Percentiles rank a stretch among this genome's conserved stretches.
These are phyloP conservation scores for Agrotis puta DNA, from an alignment of 2,888 invertebrate genomes.

Conservation along the genomic window DNA sequence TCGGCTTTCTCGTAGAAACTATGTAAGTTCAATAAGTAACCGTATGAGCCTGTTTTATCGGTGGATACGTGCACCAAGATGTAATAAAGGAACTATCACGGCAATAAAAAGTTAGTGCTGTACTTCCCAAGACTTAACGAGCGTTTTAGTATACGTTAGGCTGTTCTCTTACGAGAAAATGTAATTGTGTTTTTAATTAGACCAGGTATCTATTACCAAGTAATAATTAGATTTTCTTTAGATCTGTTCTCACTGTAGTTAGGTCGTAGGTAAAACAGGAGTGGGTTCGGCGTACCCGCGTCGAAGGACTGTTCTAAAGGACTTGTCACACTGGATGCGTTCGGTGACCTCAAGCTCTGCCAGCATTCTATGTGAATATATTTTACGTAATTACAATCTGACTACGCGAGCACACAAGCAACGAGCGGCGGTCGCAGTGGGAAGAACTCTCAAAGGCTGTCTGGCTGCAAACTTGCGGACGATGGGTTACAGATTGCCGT, in stretches of 20 bases:
- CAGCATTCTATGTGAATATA: no score
- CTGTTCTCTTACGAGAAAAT: neutral
- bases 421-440: no score
- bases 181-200: slow-evolving; percentile 19
- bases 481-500: no score
- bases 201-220: neutral
- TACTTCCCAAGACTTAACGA: neutral
- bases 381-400: no score
- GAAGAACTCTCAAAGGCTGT: no score
- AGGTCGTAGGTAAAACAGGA: neutral
- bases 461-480: no score
- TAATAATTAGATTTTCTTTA: neutral
- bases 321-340: no score
- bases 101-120: slow-evolving; percentile 6
- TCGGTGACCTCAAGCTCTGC: no score
- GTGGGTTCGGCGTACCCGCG: no score
- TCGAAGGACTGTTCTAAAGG: no score
- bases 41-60: slow-evolving; percentile 14
- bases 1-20: slow-evolving; percentile 9
- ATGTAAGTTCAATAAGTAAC: slow-evolving; percentile 13
- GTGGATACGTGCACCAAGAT: slow-evolving; percentile 10
- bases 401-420: no score
- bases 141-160: slow-evolving; percentile 9
- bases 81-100: slow-evolving; percentile 17
- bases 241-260: neutral